Evolutionary conservation across 2,113 vertebrate species (phyloP), one percentile per base, ranked within the genome.

Genomic region (Recurvirostra avosetta): DNA sequence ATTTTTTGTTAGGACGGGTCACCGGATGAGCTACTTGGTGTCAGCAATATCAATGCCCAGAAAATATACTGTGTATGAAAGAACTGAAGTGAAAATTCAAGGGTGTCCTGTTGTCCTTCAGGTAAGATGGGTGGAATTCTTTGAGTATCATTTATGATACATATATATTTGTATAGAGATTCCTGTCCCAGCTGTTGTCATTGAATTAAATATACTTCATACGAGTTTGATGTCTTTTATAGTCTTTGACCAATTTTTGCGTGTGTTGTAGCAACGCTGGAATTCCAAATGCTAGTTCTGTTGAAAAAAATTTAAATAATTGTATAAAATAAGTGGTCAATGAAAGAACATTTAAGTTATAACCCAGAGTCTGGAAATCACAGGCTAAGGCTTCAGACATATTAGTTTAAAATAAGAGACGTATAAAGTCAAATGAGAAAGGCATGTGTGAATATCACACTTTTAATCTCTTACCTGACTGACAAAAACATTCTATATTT

Each of bases 1-100:
- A 11, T 12, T 75, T 83, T 83, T 92, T 52, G 27, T 66, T 84
- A 98, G 98, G 96, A 97, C 88, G 19, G 94, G 98, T 63, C 95
- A 97, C 77, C 45, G 91, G 81, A 53, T 61, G 65, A 91, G 81
- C 45, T 83, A 96, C 62, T 96, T 93, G 20, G 96, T 97, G 43
- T 91, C 98, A 61, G 93, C 96, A 4, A 90, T 97, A 41, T 96
- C 83, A 59, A 73, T 96, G 94, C 72, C 94, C 47, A 97, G 68
- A 22, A 66, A 87, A 21, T 36, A 78, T 45, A 61, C 92, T 27
- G 74, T 56, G 36, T 32, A 62, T 40, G 79, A 80, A 56, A 76
- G 71, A 22, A 40, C 38, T 75, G 43, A 65, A 47, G 40, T 73
- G 43, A 88, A 90, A 89, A 71, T 66, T 56, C 16, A 21, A 27